Evolutionary conservation across 2,888 invertebrate genomes (phyloP).

Genomic region (Drosophila neotestacea): DNA sequence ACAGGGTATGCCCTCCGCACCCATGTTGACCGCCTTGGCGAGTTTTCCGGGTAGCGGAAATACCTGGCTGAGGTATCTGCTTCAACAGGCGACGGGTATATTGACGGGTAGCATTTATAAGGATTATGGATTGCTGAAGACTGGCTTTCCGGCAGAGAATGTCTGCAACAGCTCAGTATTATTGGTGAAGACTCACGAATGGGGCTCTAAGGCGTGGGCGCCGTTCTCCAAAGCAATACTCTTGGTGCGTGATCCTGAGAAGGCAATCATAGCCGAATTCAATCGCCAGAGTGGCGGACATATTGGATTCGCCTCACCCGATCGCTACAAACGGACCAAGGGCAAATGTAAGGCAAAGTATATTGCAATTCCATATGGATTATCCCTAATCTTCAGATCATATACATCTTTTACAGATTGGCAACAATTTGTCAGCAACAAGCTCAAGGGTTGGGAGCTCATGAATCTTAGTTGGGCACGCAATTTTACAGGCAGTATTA

Average conservation of each 20-base stretch:
- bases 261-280: constrained; percentile 90
- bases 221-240: constrained; percentile 89
- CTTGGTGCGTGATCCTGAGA: constrained; percentile 89
- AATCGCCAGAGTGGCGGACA: constrained; percentile 93
- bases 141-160: constrained; percentile 93
- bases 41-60: constrained; percentile 95
- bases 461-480: constrained; percentile 90
- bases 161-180: constrained; percentile 91
- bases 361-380: too few species aligned
- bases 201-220: constrained; percentile 87
- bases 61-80: constrained; percentile 92
- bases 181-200: constrained; percentile 92
- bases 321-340: constrained; percentile 88
- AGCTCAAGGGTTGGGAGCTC: constrained; percentile 89
- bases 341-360: constrained; percentile 87
- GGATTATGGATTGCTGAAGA: constrained; percentile 91
- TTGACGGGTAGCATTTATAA: constrained; percentile 93
- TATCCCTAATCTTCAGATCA: background rate
- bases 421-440: constrained; percentile 89
- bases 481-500: constrained; percentile 89
- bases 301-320: constrained; percentile 91
- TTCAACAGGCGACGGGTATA: constrained; percentile 92
- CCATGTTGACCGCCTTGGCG: constrained; percentile 87
- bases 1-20: constrained; percentile 49
- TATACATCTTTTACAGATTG: constrained; percentile 86